Conservation (phyloP, 2,797 vertebrate species). For the Pteronotus mesoamericanus region DNA sequence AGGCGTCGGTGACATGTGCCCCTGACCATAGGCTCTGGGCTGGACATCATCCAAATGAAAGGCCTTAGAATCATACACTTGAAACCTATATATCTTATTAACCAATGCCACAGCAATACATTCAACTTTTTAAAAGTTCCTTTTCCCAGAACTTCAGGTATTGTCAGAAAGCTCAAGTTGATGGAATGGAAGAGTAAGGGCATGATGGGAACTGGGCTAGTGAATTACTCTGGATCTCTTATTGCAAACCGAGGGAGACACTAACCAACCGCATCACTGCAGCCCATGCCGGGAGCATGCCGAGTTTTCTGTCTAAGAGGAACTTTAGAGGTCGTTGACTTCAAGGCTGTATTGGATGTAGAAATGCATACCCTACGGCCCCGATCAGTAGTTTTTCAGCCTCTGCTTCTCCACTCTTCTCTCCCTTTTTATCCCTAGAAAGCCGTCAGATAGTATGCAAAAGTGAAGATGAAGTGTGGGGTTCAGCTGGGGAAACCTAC, state of each 20-base stretch:
- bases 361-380: background rate
- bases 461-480: background rate
- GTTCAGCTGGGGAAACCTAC: slow-evolving; percentile 76
- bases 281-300: background rate
- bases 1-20: background rate
- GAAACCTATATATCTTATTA: background rate
- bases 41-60: background rate
- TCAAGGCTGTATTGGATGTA: background rate
- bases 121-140: background rate
- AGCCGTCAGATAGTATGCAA: background rate
- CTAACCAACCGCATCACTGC: background rate
- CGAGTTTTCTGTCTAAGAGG: background rate
- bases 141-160: background rate
- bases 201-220: background rate
- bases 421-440: background rate
- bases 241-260: background rate
- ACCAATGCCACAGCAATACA: background rate
- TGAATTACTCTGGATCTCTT: background rate
- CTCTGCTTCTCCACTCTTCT: background rate
- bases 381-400: background rate
- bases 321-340: background rate
- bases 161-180: background rate
- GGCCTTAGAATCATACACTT: background rate
- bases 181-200: background rate
- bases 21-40: background rate